Evolutionary conservation across 2,113 vertebrate genomes (phyloP), one percentile per base, ranked within the genome.

Genomic region (Isurus oxyrinchus): DNA sequence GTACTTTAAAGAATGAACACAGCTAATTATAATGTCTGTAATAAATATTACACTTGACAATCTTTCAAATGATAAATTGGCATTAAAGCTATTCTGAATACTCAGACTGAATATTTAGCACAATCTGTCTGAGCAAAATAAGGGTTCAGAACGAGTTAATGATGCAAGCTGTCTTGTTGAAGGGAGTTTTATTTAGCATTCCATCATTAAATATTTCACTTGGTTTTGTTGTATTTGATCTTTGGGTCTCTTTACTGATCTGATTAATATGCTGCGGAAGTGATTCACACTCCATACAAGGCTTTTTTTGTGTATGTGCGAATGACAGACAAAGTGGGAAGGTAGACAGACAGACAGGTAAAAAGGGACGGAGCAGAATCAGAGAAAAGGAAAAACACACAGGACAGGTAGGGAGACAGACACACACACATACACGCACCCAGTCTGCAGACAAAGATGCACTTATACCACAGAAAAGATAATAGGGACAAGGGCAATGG

Each of bases 61-160:
- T 63, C 59, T 63, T 63, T 40, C 59, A 94, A 59, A 93, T 35
- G 6, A n/a, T 61, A n/a, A 63, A 63, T 6, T 93, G 90, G 90
- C 35, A 57, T 57, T 53, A 94, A 44, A 94, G 90, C 90, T 94
- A 66, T 66, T 94, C 61, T 94, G 90, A 94, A 66, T 23, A 25
- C 35, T 10, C 16, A 40, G 90, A 57, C 27, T 31, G 87, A n/a
- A 93, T 61, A 61, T 61, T 93, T n/a, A 93, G 35, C 90, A 40
- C 8, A 23, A 93, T n/a, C 35, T 93, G 57, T 93, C 90, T 61
- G 90, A 93, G 31, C 21, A 93, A 94, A 90, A 53, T 57, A 55
- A 66, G 90, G 90, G 90, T 66, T 40, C 14, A 40, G 90, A 63
- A 94, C 66, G 90, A 66, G 57, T 94, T 94, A 94, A 66, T 23